Conservation (phyloP, 2,113 vertebrate genomes). For the Callipepla squamata region DNA sequence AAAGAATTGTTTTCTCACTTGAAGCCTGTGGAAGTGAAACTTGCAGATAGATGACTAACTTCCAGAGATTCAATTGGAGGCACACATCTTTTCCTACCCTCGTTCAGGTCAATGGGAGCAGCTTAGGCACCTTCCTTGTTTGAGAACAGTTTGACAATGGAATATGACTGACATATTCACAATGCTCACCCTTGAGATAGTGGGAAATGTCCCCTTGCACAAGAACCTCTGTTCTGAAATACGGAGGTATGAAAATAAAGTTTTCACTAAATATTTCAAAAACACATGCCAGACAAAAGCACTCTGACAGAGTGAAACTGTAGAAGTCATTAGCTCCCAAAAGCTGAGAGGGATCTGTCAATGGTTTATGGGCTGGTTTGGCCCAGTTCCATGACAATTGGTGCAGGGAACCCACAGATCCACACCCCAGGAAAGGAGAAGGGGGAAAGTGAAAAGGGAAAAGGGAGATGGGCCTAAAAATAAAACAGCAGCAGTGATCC, state of each 20-base stretch:
- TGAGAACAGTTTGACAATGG: background rate
- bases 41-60: background rate
- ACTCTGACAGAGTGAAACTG: background rate
- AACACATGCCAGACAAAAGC: background rate
- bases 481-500: no score
- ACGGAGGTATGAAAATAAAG: background rate
- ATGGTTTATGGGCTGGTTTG: no score
- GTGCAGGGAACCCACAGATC: no score
- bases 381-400: no score
- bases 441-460: no score
- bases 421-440: no score
- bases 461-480: no score
- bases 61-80: background rate
- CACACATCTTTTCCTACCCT: background rate
- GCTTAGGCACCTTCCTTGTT: background rate
- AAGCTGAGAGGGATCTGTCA: background rate
- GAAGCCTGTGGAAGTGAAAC: background rate
- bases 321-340: background rate
- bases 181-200: background rate
- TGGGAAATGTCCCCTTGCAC: background rate
- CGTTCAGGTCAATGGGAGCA: rapidly evolving
- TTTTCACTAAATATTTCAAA: background rate
- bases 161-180: background rate
- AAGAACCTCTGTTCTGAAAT: background rate
- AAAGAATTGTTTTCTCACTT: background rate